These are phyloP conservation scores for Tautogolabrus adspersus DNA, from an alignment of 2,113 vertebrate genomes.

Conservation along the genomic window DNA sequence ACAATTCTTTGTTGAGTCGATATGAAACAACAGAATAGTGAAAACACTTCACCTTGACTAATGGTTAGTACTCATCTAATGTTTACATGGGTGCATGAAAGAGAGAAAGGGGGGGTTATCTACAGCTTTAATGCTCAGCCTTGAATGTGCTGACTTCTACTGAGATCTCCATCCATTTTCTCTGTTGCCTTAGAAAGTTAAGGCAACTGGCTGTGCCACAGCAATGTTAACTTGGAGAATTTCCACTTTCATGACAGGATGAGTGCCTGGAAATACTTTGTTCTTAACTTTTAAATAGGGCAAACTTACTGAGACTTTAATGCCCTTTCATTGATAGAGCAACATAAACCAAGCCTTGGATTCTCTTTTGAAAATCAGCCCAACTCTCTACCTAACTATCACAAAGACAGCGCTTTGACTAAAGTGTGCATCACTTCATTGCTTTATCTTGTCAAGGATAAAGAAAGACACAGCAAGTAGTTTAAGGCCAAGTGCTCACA, in stretches of 20 bases:
- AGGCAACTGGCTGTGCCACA: conserved; percentile 1
- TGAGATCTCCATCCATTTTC: conserved; percentile 31
- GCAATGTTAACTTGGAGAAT: conserved; percentile 5
- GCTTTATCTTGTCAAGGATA: neutral
- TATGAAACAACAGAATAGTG: conserved; percentile 55
- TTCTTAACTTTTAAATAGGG: neutral
- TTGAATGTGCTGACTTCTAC: conserved; percentile 50
- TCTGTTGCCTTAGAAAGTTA: conserved; percentile 20
- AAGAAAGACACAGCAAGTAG: neutral
- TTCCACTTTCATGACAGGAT: neutral
- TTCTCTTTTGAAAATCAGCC: neutral
- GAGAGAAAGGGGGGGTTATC: conserved; percentile 35
- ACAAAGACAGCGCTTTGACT: neutral
- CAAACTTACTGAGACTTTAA: too few species aligned
- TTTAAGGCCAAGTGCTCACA: neutral
- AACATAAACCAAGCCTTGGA: too few species aligned
- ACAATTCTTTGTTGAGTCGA: conserved; percentile 37
- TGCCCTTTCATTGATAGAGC: too few species aligned
- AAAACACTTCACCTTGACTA: conserved; percentile 67
- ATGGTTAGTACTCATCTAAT: conserved; percentile 47
- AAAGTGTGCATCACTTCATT: neutral
- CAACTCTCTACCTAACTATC: neutral
- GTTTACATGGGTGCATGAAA: conserved; percentile 44
- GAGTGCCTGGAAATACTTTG: neutral
- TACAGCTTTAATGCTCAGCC: conserved; percentile 41